phyloP scores from a whole-genome alignment of 2,888 invertebrate genomes.

The Drosophila neoperkinsi region DNA sequence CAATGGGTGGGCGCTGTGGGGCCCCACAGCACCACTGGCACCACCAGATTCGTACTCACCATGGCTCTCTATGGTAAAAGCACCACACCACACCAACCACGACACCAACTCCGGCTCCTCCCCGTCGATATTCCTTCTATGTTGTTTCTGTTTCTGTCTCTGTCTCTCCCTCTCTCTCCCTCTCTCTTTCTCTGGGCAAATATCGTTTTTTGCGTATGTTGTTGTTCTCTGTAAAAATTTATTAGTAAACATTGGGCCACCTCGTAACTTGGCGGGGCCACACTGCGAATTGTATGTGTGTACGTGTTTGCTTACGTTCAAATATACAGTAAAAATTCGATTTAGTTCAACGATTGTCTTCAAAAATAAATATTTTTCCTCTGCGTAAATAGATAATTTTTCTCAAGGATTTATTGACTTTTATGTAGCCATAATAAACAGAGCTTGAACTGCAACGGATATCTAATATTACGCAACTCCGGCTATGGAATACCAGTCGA shows the following conservation, averaged over 20 bases:
- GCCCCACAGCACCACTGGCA: constrained; percentile 99
- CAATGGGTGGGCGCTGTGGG: constrained; percentile 98
- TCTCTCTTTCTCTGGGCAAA: background rate
- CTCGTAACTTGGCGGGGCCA: constrained; percentile 35
- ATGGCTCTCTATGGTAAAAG: constrained; percentile 33
- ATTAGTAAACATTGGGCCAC: constrained; percentile 55
- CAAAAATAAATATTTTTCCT: background rate
- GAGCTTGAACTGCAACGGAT: constrained; percentile 2
- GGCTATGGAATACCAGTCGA: constrained; percentile 17
- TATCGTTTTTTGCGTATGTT: constrained; percentile 4
- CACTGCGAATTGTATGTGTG: constrained; percentile 14
- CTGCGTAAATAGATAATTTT: background rate
- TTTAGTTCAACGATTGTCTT: background rate
- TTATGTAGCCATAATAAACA: background rate
- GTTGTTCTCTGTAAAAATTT: constrained; percentile 47
- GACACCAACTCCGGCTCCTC: constrained; percentile 11
- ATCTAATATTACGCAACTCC: constrained; percentile 6
- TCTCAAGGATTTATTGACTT: background rate
- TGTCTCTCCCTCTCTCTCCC: background rate
- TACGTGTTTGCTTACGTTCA: background rate
- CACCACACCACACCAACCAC: constrained; percentile 7
- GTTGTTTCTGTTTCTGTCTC: background rate
- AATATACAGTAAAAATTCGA: background rate
- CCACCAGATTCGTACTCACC: constrained; percentile 94
- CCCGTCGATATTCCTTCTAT: background rate